Evolutionary conservation across 2,113 vertebrate species (phyloP).

Genomic region (Anas platyrhynchos): DNA sequence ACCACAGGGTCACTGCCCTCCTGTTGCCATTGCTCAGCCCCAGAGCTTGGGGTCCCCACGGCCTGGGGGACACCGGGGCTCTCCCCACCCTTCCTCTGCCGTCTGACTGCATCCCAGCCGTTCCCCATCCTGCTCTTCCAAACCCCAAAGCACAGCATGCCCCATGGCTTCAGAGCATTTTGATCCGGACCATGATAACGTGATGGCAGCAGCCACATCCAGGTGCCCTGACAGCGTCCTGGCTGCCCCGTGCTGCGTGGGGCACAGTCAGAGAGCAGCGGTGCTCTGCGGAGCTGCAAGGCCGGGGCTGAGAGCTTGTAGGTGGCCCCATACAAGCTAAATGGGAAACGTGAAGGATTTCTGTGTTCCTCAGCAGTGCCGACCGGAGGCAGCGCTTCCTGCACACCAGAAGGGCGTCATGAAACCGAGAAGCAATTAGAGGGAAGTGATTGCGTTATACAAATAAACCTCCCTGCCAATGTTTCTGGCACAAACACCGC

Average conservation of each 20-base stretch:
- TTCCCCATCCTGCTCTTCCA: background rate
- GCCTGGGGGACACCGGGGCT: background rate
- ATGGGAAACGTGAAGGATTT: background rate
- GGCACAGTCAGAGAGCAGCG: fast-evolving
- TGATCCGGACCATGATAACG: background rate
- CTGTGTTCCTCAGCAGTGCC: background rate
- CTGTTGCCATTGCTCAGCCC: too few species aligned
- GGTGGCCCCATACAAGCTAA: background rate
- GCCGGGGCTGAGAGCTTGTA: background rate
- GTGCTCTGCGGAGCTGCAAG: background rate
- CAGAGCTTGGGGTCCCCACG: background rate
- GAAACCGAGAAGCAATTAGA: background rate
- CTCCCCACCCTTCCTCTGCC: background rate
- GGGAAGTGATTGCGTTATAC: background rate
- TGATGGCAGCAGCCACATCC: background rate
- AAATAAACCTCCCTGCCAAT: background rate
- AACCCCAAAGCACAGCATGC: background rate
- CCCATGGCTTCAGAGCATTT: background rate
- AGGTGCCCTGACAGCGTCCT: background rate
- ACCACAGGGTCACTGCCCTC: background rate
- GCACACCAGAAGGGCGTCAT: background rate
- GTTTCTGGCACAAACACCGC: background rate
- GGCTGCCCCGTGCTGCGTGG: fast-evolving
- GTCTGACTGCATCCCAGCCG: background rate
- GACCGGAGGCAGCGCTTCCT: background rate